Evolutionary conservation across 2,113 vertebrate genomes (phyloP).

Genomic region (Chaetodon trifascialis): DNA sequence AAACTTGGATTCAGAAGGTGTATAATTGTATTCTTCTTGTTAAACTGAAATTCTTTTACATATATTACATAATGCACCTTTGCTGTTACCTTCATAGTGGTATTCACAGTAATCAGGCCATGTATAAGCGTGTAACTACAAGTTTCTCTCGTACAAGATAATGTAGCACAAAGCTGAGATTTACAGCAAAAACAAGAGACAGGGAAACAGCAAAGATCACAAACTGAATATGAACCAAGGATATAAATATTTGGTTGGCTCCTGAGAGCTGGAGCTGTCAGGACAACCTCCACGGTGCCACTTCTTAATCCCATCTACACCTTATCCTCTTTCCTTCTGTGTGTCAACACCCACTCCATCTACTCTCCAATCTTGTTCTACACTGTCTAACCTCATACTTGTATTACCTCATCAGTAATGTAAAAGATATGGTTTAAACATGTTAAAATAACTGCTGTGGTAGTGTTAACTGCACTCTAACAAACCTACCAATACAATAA

Average conservation of each 20-base stretch:
- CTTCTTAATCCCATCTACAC: neutral
- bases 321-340: neutral
- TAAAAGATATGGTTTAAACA: neutral
- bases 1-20: too few relatives aligned
- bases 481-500: conserved; percentile 1
- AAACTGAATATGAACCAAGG: neutral
- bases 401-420: neutral
- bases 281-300: neutral
- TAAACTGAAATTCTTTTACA: too few relatives aligned
- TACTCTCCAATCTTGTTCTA: neutral
- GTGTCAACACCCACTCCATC: neutral
- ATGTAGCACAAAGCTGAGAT: neutral
- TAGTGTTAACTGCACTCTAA: neutral
- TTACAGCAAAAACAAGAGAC: neutral
- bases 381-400: neutral
- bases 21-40: too few relatives aligned
- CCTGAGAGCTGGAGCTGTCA: too few relatives aligned
- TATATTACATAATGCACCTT: too few relatives aligned
- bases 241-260: neutral
- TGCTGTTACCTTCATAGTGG: neutral
- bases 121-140: neutral
- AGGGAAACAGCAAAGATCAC: neutral
- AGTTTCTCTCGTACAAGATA: neutral
- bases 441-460: neutral
- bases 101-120: neutral